Evolutionary conservation across 2,888 invertebrate genomes (phyloP), one percentile per base, ranked within the genome.

Genomic region (Kryphioiulus occultus): DNA sequence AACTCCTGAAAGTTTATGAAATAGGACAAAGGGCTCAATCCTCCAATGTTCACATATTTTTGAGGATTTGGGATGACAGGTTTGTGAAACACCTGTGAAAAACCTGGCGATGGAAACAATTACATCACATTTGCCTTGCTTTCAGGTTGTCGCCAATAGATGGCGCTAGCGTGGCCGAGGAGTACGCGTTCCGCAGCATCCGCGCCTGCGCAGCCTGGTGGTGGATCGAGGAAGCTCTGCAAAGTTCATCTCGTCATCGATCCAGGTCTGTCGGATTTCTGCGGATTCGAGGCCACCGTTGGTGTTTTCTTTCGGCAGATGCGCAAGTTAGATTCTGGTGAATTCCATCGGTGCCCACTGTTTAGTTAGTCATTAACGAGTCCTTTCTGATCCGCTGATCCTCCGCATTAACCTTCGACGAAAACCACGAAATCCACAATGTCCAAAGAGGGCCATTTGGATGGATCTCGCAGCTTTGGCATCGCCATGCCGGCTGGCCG

Each of bases 351-450:
- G 26, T 22, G n/a, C n/a, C n/a, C n/a, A n/a, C n/a, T n/a, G 26
- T 22, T 3, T 78, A 78, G 78, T 78, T 30, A 78, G 26, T 78
- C 26, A 15, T 78, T 78, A 78, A 78, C 78, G 26, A 78, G 78
- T 78, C 68, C n/a, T 26, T 68, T 26, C 22, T 9, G 68, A 68
- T n/a, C 17, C 68, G 22, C 19, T 26, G 22, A 19, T 26, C 10
- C 10, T 3, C 5, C 4, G 10, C 22, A 12, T 30, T 30, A 26
- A 1, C 22, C n/a, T 59, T 59, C 22, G 22, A 59, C 22, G 59
- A 59, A 59, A 30, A 12, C 78, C 26, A n/a, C 68, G 68, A 68
- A 68, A 68, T 68, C 68, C 68, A 22, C 78, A 78, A 78, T 78
- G 78, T 78, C 78, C 78, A 78, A 78, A 78, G 30, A 26, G 30